Percentiles rank a stretch among this genome's conserved stretches.
Evolutionary conservation across 2,888 invertebrate species (phyloP).

Genomic region (Orthosia gothica): DNA sequence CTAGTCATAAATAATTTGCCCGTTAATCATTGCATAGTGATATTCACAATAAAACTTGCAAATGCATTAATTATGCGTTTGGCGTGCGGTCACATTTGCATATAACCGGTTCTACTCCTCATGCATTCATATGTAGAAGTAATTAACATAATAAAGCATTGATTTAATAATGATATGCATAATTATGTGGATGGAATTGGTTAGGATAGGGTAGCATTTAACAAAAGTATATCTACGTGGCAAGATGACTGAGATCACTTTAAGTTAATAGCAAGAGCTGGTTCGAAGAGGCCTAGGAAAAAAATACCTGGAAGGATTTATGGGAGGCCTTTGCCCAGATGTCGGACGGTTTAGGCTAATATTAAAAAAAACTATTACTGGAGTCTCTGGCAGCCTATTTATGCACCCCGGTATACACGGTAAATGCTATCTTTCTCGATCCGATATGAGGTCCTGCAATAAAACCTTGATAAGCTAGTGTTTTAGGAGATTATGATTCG

Average conservation of each 20-base stretch:
- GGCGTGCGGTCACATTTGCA: conserved; percentile 36
- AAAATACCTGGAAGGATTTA: no score
- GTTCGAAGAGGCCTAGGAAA: no score
- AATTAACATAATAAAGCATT: conserved; percentile 7
- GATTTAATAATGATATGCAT: neutral
- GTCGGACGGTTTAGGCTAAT: no score
- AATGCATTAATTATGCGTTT: conserved; percentile 33
- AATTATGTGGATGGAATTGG: neutral
- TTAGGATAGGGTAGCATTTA: no score
- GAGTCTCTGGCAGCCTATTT: no score
- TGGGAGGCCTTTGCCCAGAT: no score
- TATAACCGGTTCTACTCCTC: conserved; percentile 26
- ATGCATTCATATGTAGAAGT: conserved; percentile 23
- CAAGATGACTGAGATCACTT: no score
- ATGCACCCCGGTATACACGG: neutral
- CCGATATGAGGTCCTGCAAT: neutral
- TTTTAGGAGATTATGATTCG: neutral
- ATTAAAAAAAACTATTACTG: no score
- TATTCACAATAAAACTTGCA: conserved; percentile 41
- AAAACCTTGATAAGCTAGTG: neutral
- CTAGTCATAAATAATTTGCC: conserved; percentile 5
- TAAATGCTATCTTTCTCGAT: neutral
- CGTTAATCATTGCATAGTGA: conserved; percentile 25
- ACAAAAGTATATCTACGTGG: neutral
- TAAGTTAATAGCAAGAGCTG: no score